phyloP scores from a whole-genome alignment of 1,140 invertebrate species.

The Zaprionus kolodkinae region DNA sequence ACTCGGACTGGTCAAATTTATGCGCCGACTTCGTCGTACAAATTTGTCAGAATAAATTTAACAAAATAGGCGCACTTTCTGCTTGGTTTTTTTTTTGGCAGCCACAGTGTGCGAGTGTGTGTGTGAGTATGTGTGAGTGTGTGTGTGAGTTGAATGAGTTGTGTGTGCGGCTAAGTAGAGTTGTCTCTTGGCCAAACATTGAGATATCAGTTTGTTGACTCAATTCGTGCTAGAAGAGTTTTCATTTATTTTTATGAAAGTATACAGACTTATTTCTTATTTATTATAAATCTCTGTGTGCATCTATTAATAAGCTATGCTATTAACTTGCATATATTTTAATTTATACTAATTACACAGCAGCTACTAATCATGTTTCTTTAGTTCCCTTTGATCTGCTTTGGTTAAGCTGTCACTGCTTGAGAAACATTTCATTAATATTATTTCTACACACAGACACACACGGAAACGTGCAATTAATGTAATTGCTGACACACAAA shows the following conservation, averaged over 20 bases:
- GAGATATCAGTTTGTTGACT: slow-evolving; percentile 10
- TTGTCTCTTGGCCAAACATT: slow-evolving; percentile 19
- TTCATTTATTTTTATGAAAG: too few species aligned
- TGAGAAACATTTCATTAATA: slow-evolving; percentile 10
- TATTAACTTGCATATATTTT: background rate
- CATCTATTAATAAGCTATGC: background rate
- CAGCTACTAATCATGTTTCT: too few species aligned
- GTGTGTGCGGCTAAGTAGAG: slow-evolving; percentile 26
- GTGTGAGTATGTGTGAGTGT: too few species aligned
- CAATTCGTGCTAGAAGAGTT: background rate
- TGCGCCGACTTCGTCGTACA: slow-evolving; percentile 34
- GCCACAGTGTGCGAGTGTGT: background rate
- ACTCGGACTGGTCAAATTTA: slow-evolving; percentile 48
- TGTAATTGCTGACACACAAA: slow-evolving; percentile 44
- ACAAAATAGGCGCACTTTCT: slow-evolving; percentile 33
- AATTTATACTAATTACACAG: background rate
- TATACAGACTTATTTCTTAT: background rate
- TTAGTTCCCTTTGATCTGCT: background rate
- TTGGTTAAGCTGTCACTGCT: background rate
- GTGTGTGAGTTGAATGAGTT: slow-evolving; percentile 2
- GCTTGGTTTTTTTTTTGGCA: slow-evolving; percentile 45
- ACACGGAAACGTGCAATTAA: slow-evolving; percentile 35
- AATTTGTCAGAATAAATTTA: slow-evolving; percentile 71
- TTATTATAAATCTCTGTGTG: background rate
- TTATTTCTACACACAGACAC: slow-evolving; percentile 10